Evolutionary conservation across 1,140 invertebrate species (phyloP).

Genomic region (Caerostris extrusa): DNA sequence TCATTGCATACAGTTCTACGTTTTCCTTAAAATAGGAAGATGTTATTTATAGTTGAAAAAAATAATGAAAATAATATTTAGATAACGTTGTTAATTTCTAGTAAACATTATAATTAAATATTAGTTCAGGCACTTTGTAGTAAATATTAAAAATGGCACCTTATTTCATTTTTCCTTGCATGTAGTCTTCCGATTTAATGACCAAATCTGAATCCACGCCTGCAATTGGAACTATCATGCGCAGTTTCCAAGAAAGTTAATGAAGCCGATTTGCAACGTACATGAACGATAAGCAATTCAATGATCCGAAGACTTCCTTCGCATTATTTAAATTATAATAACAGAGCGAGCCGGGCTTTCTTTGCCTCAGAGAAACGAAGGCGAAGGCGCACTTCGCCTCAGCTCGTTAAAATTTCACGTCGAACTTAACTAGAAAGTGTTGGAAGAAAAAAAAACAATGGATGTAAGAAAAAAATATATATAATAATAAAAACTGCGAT

Average conservation of each 20-base stretch:
- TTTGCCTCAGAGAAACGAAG: neutral
- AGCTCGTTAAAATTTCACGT: slow-evolving; percentile 59
- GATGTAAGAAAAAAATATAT: slow-evolving; percentile 19
- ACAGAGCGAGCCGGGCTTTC: neutral
- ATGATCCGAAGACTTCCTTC: slow-evolving; percentile 39
- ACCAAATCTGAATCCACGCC: neutral
- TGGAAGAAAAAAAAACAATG: neutral
- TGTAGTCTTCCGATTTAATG: neutral
- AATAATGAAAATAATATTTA: too few relatives aligned
- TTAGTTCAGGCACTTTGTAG: neutral
- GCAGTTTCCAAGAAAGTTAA: slow-evolving; percentile 21
- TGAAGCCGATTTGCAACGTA: slow-evolving; percentile 44
- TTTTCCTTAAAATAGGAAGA: too few relatives aligned
- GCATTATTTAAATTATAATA: slow-evolving; percentile 61
- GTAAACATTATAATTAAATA: too few relatives aligned
- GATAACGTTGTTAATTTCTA: too few relatives aligned
- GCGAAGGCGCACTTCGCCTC: neutral
- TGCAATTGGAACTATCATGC: slow-evolving; percentile 38
- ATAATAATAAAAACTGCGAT: neutral
- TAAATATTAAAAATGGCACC: neutral
- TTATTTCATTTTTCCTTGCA: neutral
- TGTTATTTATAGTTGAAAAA: too few relatives aligned
- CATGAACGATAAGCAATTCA: slow-evolving; percentile 54
- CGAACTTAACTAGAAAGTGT: slow-evolving; percentile 37
- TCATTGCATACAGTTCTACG: neutral